These are phyloP conservation scores for Sus scrofa DNA, from an alignment of 2,113 vertebrate genomes.

Conservation along the genomic window T2T-Sscrofa CM000827.6:102124501-102125000, in stretches of 20 bases:
- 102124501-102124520: neutral
- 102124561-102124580: neutral
- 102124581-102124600: neutral
- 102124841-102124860: neutral
- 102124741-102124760: neutral
- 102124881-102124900: neutral
- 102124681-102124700: neutral
- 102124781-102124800: neutral
- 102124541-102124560: neutral
- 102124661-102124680: neutral
- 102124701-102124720: neutral
- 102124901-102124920: neutral
- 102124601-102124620: neutral
- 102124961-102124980: neutral
- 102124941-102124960: neutral
- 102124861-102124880: neutral
- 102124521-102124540: conserved; percentile 54
- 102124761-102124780: neutral
- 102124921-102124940: neutral
- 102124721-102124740: neutral
- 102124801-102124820: neutral
- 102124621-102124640: neutral
- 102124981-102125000: conserved; percentile 30
- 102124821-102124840: neutral
- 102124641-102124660: neutral